phyloP scores from a whole-genome alignment of 2,888 invertebrate species.

The Lepidonotus clava region DNA sequence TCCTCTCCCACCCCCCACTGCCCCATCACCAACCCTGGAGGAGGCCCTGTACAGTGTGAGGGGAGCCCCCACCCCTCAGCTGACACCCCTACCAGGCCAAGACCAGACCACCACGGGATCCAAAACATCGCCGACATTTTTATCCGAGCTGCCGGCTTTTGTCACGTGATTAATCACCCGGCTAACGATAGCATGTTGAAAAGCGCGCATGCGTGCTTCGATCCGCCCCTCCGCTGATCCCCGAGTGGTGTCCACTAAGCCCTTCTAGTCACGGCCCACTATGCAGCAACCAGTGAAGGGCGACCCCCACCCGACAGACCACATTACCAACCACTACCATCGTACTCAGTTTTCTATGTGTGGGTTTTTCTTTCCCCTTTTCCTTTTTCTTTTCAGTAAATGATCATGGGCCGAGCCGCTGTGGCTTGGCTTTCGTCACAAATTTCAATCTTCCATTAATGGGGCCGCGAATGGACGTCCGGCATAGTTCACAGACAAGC shows the following conservation, averaged over 20 bases:
- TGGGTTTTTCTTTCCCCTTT: constrained; percentile 2
- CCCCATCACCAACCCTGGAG: too few relatives aligned
- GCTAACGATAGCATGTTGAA: neutral
- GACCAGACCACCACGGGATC: neutral
- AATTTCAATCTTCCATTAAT: constrained; percentile 50
- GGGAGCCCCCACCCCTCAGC: too few relatives aligned
- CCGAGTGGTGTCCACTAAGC: neutral
- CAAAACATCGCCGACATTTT: constrained; percentile 24
- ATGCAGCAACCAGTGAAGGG: too few relatives aligned
- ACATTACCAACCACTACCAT: too few relatives aligned
- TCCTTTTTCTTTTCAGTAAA: too few relatives aligned
- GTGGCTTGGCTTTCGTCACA: constrained; percentile 44
- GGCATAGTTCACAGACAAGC: neutral
- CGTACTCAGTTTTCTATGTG: too few relatives aligned
- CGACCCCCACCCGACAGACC: too few relatives aligned
- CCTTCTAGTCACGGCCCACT: too few relatives aligned
- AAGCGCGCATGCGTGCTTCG: neutral
- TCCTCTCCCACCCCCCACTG: too few relatives aligned
- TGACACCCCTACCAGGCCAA: too few relatives aligned
- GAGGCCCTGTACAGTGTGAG: too few relatives aligned
- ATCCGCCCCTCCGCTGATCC: neutral
- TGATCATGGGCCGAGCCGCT: neutral
- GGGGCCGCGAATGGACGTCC: constrained; percentile 44
- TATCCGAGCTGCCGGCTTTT: constrained; percentile 1
- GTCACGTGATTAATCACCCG: constrained; percentile 14